phyloP scores from a whole-genome alignment of 2,888 invertebrate species.

The Cephus runcator region DNA sequence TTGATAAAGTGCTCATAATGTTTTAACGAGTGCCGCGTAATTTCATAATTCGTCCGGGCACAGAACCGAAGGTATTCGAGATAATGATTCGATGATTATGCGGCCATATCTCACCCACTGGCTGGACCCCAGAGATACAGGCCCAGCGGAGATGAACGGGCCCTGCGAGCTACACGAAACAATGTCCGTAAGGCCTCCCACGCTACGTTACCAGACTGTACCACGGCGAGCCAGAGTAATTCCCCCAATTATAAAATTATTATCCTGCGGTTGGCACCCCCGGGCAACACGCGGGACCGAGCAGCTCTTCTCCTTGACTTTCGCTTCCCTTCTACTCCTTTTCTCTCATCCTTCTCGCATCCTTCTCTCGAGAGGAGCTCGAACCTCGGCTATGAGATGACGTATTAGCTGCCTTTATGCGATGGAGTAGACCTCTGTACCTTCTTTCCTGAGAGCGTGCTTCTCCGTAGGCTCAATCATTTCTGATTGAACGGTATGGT shows the following conservation, averaged over 20 bases:
- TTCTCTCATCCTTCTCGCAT: slow-evolving; percentile 21
- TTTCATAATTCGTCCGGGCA: slow-evolving; percentile 57
- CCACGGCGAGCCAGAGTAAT: slow-evolving; percentile 61
- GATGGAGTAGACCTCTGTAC: too few relatives aligned
- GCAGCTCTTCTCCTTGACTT: slow-evolving; percentile 36
- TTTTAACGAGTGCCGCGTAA: slow-evolving; percentile 58
- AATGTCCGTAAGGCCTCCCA: slow-evolving; percentile 58
- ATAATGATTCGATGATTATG: slow-evolving; percentile 64
- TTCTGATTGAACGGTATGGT: too few relatives aligned
- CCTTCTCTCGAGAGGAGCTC: neutral
- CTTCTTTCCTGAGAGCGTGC: too few relatives aligned
- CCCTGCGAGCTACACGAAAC: slow-evolving; percentile 51
- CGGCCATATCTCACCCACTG: slow-evolving; percentile 61
- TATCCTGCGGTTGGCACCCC: slow-evolving; percentile 64
- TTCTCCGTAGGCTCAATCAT: too few relatives aligned
- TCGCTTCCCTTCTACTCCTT: slow-evolving; percentile 18
- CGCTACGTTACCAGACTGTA: slow-evolving; percentile 56
- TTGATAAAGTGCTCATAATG: slow-evolving; percentile 58
- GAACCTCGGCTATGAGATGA: neutral
- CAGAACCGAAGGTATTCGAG: slow-evolving; percentile 34
- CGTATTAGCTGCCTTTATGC: neutral
- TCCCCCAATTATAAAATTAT: slow-evolving; percentile 65
- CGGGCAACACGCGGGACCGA: slow-evolving; percentile 57
- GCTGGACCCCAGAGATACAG: slow-evolving; percentile 47
- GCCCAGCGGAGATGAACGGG: slow-evolving; percentile 44